Base-by-base conservation (phyloP, 2,797 vertebrate species). In the Heterohyrax brucei region DNA sequence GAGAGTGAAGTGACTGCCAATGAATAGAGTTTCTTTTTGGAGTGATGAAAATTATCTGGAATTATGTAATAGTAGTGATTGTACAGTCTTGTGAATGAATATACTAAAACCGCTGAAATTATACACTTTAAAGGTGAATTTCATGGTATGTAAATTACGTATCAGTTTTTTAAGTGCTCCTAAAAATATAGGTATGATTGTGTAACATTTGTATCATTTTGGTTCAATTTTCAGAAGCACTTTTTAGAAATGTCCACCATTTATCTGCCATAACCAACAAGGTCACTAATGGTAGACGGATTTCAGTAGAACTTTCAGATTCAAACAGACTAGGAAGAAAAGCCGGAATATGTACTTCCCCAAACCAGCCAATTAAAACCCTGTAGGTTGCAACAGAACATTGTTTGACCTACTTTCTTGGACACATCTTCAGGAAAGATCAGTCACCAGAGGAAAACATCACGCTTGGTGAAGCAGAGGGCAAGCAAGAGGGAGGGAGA, bases 121-220 rank as follows among this genome's bases (percentile, higher is more conserved):
- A 0, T 48, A 56, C 12, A 44, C 13, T 81, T 77, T 88, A 3
- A 88, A 72, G 33, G 19, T 66, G 19, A 59, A 89, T 79, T 95
- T 75, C 68, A 83, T 78, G 28, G 10, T 64, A 83, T 7, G 13
- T 53, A 46, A 48, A 81, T 86, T 86, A 84, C 24, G 70, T 73
- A 7, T 86, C 82, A 94, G 48, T 56, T 70, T 48, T 86, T 79
- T 70, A 81, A 95, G 61, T 22, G 2, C 18, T 22, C 64, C 22
- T 73, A 50, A 85, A 93, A 81, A 48, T 78, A 77, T 70, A 50
- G 82, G 56, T 53, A 89, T 13, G 70, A 83, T 10, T 75, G 8
- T 7, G 6, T 13, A 28, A 59, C 68, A 13, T 61, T 79, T 50
- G 22, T 73, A 50, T 77, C 22, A 87, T 72, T 86, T 78, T 61